phyloP scores from a whole-genome alignment of 1,140 invertebrate genomes.

The Pseudomyrmex concolor region DNA sequence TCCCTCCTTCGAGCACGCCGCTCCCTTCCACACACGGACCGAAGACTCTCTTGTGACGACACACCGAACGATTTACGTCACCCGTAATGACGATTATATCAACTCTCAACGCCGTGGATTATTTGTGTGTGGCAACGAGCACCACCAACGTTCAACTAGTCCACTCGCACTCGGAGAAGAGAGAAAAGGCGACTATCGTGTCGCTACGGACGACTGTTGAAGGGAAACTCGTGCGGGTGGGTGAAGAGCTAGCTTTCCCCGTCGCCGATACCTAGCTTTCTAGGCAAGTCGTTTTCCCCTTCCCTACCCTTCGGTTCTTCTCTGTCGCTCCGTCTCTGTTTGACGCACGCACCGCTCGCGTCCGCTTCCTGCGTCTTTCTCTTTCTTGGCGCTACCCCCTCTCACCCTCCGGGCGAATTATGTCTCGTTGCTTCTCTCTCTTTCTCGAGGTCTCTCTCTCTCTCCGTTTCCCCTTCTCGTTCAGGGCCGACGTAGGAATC shows the following conservation, averaged over 20 bases:
- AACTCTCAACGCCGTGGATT: conserved; percentile 16
- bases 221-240: conserved; percentile 68
- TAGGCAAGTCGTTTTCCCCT: conserved; percentile 51
- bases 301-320: conserved; percentile 32
- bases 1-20: conserved; percentile 49
- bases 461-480: conserved; percentile 7
- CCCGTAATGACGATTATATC: conserved; percentile 23
- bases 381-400: conserved; percentile 42
- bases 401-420: neutral
- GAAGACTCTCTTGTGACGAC: neutral
- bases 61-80: conserved; percentile 34
- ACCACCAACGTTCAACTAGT: neutral
- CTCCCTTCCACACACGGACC: conserved; percentile 19
- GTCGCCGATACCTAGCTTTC: conserved; percentile 59
- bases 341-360: conserved; percentile 17
- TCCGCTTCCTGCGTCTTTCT: conserved; percentile 57
- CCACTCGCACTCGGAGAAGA: conserved; percentile 46
- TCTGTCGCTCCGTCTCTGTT: neutral
- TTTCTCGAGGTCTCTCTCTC: neutral
- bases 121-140: neutral
- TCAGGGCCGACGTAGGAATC: conserved; percentile 52
- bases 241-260: conserved; percentile 57
- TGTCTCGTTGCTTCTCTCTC: neutral
- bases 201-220: conserved; percentile 47
- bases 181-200: conserved; percentile 46